phyloP scores from a whole-genome alignment of 2,888 invertebrate genomes.

The Slavum lentiscoides region DNA sequence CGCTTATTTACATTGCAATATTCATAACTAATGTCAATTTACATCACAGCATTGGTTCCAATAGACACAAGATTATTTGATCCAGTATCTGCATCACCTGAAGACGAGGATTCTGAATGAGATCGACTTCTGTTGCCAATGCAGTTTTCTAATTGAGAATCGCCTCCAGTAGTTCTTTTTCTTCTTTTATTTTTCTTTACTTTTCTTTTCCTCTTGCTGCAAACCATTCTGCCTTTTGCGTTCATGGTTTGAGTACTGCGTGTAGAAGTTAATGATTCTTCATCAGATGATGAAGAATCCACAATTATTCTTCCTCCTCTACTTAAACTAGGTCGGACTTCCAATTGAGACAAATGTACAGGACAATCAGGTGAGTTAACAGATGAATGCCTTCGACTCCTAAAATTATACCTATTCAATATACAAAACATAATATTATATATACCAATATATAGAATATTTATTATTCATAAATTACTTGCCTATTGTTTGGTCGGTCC shows the following conservation, averaged over 20 bases:
- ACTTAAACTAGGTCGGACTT: no score
- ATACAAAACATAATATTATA: neutral
- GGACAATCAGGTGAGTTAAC: neutral
- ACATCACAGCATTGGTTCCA: neutral
- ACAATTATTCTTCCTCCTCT: neutral
- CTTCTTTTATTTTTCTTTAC: neutral
- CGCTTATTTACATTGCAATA: neutral
- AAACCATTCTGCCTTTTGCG: neutral
- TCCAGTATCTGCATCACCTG: neutral
- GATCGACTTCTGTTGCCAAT: constrained; percentile 10
- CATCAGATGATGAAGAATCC: constrained; percentile 30
- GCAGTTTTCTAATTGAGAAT: neutral
- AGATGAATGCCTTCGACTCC: constrained; percentile 17
- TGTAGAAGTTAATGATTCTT: neutral
- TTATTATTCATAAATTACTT: neutral
- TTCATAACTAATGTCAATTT: neutral
- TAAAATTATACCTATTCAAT: constrained; percentile 32
- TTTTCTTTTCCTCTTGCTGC: constrained; percentile 13
- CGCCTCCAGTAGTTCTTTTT: neutral
- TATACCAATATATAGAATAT: neutral
- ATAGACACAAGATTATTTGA: neutral
- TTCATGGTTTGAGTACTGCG: neutral
- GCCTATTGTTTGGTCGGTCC: constrained; percentile 29
- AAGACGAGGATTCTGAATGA: constrained; percentile 27
- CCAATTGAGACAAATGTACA: neutral